Evolutionary conservation across 2,888 invertebrate species (phyloP).

Genomic region (Drosophila nigricruria): DNA sequence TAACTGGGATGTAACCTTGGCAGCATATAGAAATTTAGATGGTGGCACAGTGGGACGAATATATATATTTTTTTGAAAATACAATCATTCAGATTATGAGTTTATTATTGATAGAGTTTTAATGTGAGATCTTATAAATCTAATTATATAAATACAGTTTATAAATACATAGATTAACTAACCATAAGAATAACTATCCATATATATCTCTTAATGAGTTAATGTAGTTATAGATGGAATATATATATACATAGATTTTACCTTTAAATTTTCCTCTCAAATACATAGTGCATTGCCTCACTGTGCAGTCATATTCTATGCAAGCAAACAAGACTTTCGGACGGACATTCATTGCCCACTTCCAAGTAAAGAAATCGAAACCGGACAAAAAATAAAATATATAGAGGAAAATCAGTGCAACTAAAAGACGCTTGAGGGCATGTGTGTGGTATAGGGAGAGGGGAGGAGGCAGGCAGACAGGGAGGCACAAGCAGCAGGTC

Average conservation of each 20-base stretch:
- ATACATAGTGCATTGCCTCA: conserved; percentile 3
- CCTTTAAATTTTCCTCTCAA: too few relatives aligned
- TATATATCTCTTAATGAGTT: too few relatives aligned
- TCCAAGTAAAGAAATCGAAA: conserved; percentile 80
- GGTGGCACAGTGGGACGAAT: conserved; percentile 55
- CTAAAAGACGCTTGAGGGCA: conserved; percentile 50
- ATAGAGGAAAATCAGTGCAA: conserved; percentile 62
- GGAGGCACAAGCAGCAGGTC: conserved; percentile 8
- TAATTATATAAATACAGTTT: background rate
- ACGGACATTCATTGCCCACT: conserved; percentile 67
- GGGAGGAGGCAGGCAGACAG: too few relatives aligned
- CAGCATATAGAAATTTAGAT: conserved; percentile 56
- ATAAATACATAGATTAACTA: too few relatives aligned
- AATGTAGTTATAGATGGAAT: too few relatives aligned
- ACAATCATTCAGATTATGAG: too few relatives aligned
- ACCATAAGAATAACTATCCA: too few relatives aligned
- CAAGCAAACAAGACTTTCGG: conserved; percentile 20
- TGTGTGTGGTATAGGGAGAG: conserved; percentile 26
- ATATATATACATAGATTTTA: background rate
- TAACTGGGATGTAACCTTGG: conserved; percentile 79
- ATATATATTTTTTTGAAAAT: too few relatives aligned
- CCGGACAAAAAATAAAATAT: conserved; percentile 71
- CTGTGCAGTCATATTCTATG: conserved; percentile 45
- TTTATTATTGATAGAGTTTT: too few relatives aligned
- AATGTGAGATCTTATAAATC: too few relatives aligned